These are phyloP conservation scores for Sebastes jordani DNA, from an alignment of 2,797 vertebrate species.

Conservation along the genomic window DNA sequence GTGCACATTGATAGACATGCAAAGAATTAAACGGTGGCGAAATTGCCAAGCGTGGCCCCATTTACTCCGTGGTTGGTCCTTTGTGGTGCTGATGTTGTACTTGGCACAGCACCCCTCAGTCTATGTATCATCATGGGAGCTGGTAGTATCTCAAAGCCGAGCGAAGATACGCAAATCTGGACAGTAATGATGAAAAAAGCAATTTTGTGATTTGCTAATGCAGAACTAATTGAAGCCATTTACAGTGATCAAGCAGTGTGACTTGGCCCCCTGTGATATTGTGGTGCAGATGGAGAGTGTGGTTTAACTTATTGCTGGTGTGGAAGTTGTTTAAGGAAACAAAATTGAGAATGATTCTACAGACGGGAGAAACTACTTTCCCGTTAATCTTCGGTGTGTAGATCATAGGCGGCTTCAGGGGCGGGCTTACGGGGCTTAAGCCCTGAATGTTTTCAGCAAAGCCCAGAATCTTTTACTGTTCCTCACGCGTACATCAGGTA, in stretches of 20 bases:
- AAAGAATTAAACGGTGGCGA: constrained; percentile 64
- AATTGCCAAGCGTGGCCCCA: constrained; percentile 58
- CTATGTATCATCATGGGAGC: constrained; percentile 24
- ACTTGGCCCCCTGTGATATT: constrained; percentile 23
- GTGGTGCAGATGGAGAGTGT: constrained; percentile 32
- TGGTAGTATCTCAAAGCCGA: constrained; percentile 11
- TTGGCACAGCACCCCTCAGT: constrained; percentile 21
- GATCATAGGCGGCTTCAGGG: background rate
- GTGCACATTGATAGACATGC: constrained; percentile 70
- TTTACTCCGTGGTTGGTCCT: constrained; percentile 48
- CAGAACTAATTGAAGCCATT: constrained; percentile 59
- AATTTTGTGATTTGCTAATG: constrained; percentile 63
- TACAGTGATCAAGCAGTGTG: constrained; percentile 15
- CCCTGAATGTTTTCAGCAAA: background rate
- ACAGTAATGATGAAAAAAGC: constrained; percentile 46
- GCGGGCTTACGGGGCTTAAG: background rate
- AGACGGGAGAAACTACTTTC: background rate
- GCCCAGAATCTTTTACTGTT: background rate
- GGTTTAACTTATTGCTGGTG: constrained; percentile 5
- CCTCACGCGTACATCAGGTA: background rate
- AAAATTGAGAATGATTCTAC: background rate
- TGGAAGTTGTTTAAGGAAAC: constrained; percentile 3
- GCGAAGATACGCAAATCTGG: constrained; percentile 20
- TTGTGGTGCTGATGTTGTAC: constrained; percentile 47
- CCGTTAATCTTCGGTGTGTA: background rate